Base-by-base conservation (phyloP, 2,888 invertebrate species). In the Drymonia ruficornis region DNA sequence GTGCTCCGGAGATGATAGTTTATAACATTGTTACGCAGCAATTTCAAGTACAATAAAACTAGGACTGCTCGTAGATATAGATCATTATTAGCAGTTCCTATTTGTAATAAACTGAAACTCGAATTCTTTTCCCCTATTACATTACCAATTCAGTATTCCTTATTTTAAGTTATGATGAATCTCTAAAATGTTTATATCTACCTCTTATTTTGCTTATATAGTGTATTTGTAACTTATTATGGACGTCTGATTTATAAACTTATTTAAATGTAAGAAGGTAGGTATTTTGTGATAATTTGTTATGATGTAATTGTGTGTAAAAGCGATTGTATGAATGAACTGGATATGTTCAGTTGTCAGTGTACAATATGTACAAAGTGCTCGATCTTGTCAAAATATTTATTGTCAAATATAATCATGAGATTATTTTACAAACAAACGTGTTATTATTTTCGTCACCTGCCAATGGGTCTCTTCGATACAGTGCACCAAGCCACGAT, bases 381-480 rank as follows among this genome's bases (percentile, higher is more conserved):
- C 89, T 88, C 81, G 85, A 86, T 91, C 91, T 91, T 91, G 90
- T 91, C 91, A 91, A 86, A 87, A 81, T 91, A 92, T 91, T 91
- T 92, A 92, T 91, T 91, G 79, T 89, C 81, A 82, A 89, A 87
- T 88, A 91, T 87, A 89, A 84, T 79, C 76, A 76, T 81, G 79
- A 83, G 77, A 84, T 83, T 81, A 78, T 75, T 74, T 76, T 76
- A 76, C 62, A 63, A 69, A 50, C 53, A 36, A 56, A 55, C 61
- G 60, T 63, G 65, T 61, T 74, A 76, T 70, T 59, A 61, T 51
- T 63, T 67, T 42, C 59, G 58, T 64, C 60, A 67, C 65, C 74
- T 76, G 28, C 83, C 78, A 38, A 84, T 59, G 49, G 60, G 54
- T 58, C 59, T 80, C 47, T 57, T 68, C 36, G 58, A 74, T 6